Percentiles rank a stretch among this genome's conserved stretches.
Evolutionary conservation across 2,113 vertebrate species (phyloP).

Genomic region (Girardinichthys multiradiatus): DNA sequence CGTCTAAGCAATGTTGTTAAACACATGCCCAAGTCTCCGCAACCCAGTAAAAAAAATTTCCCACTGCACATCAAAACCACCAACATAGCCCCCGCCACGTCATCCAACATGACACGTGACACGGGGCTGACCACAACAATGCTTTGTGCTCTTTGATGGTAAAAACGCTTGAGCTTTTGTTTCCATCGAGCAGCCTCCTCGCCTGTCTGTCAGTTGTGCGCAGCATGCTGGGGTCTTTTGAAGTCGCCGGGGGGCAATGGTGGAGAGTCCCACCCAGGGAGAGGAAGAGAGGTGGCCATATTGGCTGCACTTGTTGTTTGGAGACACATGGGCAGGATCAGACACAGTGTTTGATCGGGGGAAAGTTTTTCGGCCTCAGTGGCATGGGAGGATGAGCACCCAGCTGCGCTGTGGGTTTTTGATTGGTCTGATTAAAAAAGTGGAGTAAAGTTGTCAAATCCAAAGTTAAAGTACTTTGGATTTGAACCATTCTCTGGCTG

Average conservation of each 20-base stretch:
- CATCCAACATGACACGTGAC: slow-evolving; percentile 75
- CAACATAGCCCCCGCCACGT: slow-evolving; percentile 57
- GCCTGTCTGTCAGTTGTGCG: slow-evolving; percentile 63
- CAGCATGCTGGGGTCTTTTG: slow-evolving; percentile 56
- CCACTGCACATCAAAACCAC: slow-evolving; percentile 76
- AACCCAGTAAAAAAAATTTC: slow-evolving; percentile 68
- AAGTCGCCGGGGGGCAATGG: slow-evolving; percentile 47
- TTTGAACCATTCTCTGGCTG: slow-evolving; percentile 29
- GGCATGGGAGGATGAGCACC: slow-evolving; percentile 17
- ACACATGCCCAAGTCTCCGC: slow-evolving; percentile 54
- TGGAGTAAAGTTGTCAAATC: slow-evolving; percentile 22
- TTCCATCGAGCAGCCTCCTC: slow-evolving; percentile 59
- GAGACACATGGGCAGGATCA: slow-evolving; percentile 61
- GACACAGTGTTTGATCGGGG: slow-evolving; percentile 51
- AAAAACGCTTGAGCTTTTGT: slow-evolving; percentile 67
- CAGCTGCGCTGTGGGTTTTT: slow-evolving; percentile 38
- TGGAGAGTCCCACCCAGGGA: slow-evolving; percentile 42
- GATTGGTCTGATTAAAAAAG: slow-evolving; percentile 8
- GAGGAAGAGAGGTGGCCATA: slow-evolving; percentile 44
- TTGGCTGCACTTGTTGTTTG: slow-evolving; percentile 64
- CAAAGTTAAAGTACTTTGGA: slow-evolving; percentile 28
- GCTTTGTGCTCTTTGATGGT: slow-evolving; percentile 65
- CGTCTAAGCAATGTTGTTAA: slow-evolving; percentile 67
- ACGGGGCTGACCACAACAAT: slow-evolving; percentile 80
- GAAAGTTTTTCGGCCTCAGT: slow-evolving; percentile 19